Conservation (phyloP, 2,113 vertebrate species). For the Platysternon megacephalum region DNA sequence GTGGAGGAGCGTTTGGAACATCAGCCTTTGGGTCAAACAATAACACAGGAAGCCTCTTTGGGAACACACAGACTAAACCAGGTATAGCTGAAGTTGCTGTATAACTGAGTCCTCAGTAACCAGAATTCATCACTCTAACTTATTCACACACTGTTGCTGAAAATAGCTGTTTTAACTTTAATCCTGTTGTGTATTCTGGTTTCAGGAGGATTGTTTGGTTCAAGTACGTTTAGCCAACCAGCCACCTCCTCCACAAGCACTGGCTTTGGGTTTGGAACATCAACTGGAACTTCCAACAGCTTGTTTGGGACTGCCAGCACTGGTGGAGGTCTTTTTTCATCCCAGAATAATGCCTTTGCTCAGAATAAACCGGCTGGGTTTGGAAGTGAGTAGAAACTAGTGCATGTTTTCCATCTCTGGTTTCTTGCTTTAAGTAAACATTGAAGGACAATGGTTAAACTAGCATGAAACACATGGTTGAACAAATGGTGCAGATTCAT, state of each 20-base stretch:
- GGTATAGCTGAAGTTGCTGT: slow-evolving; percentile 69
- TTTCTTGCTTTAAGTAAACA: background rate
- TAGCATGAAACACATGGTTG: background rate
- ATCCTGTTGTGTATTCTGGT: background rate
- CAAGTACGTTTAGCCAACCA: slow-evolving; percentile 92
- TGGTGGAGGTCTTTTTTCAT: slow-evolving; percentile 91
- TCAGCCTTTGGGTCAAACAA: slow-evolving; percentile 91
- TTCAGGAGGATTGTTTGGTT: slow-evolving; percentile 93
- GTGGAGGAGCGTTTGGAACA: slow-evolving; percentile 88
- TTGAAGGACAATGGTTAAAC: background rate
- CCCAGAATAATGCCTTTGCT: slow-evolving; percentile 93
- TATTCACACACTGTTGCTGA: accelerated
- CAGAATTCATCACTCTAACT: accelerated
- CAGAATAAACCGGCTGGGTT: slow-evolving; percentile 92
- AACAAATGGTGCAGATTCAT: background rate
- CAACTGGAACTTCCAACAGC: slow-evolving; percentile 88
- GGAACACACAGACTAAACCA: slow-evolving; percentile 90
- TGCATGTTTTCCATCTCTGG: background rate
- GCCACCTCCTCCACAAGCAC: slow-evolving; percentile 91
- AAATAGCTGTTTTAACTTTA: background rate
- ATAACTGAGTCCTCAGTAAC: accelerated
- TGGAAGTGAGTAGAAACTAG: slow-evolving; percentile 85
- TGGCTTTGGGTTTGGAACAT: slow-evolving; percentile 91
- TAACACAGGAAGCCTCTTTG: slow-evolving; percentile 91
- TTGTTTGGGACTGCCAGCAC: slow-evolving; percentile 91